Percentiles rank a stretch among this genome's conserved stretches.
Evolutionary conservation across 2,113 vertebrate genomes (phyloP).

Genomic region (Ophiodon elongatus): DNA sequence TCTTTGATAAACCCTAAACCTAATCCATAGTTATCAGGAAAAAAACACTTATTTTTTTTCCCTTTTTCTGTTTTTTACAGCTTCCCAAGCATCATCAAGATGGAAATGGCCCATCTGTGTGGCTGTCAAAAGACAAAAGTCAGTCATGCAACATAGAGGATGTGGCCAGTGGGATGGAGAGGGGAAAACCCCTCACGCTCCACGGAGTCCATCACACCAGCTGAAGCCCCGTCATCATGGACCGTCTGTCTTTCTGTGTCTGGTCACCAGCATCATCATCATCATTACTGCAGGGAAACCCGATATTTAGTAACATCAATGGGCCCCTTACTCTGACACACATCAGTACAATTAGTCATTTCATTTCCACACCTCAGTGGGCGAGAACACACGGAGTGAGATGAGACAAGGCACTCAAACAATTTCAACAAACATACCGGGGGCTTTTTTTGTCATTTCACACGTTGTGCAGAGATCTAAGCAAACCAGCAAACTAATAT

Average conservation of each 20-base stretch:
- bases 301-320: conserved; percentile 16
- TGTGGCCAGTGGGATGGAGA: not conserved
- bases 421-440: not conserved
- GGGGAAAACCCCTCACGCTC: conserved; percentile 13
- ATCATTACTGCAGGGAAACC: conserved; percentile 17
- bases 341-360: conserved; percentile 4
- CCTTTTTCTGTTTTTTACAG: not conserved
- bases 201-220: conserved; percentile 1
- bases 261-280: not conserved
- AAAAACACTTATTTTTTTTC: not conserved
- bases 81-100: not conserved
- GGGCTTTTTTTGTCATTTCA: not conserved
- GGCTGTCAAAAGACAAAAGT: conserved; percentile 15
- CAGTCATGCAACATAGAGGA: conserved; percentile 30
- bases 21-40: not conserved
- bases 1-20: not conserved
- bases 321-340: conserved; percentile 3
- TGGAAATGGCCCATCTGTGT: conserved; percentile 14
- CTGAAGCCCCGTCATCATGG: conserved; percentile 19
- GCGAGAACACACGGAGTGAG: not conserved
- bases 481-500: not conserved
- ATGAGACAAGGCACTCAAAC: not conserved
- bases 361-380: conserved; percentile 15
- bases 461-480: not conserved
- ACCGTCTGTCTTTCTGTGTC: not conserved